Conservation (phyloP, 37 sponge, comb jelly and placozoan species). For the Theonella swinhoei region DNA sequence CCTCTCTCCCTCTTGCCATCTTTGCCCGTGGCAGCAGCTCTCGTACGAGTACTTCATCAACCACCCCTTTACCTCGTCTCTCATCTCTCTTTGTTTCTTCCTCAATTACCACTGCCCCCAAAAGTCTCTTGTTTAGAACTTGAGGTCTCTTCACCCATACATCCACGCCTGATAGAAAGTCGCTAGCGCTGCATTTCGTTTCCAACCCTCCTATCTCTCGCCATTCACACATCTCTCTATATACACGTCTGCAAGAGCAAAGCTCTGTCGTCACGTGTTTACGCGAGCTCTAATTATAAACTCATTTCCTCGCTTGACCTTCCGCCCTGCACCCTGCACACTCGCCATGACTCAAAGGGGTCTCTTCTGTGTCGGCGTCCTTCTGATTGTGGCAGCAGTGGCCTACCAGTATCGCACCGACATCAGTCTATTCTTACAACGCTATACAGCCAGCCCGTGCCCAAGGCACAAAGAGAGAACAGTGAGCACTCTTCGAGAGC, state of each 20-base stretch:
- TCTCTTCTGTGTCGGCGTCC: conserved; percentile 1
- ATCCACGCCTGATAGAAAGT: conserved; percentile 62
- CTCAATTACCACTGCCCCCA: conserved; percentile 59
- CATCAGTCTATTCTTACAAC: not conserved
- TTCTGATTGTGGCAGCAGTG: conserved; percentile 24
- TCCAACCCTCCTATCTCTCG: not conserved
- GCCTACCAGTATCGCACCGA: conserved; percentile 33
- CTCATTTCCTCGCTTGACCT: not conserved
- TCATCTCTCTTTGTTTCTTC: conserved; percentile 12
- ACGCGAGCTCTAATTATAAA: not conserved
- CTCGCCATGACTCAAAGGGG: not conserved
- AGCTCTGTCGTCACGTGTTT: not conserved
- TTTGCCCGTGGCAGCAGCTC: conserved; percentile 43
- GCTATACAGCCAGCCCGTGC: not conserved
- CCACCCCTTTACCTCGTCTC: not conserved
- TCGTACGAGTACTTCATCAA: conserved; percentile 9
- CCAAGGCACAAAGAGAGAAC: not conserved
- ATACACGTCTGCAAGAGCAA: not conserved
- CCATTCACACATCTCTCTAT: not conserved
- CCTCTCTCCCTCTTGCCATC: conserved; percentile 3
- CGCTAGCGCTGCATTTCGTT: not conserved
- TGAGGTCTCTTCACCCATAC: conserved; percentile 89
- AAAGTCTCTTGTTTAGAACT: conserved; percentile 79
- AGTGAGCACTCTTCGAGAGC: not conserved
- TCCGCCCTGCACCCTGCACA: not conserved